Conservation (phyloP, 2,888 invertebrate species). For the Acleris laterana region DNA sequence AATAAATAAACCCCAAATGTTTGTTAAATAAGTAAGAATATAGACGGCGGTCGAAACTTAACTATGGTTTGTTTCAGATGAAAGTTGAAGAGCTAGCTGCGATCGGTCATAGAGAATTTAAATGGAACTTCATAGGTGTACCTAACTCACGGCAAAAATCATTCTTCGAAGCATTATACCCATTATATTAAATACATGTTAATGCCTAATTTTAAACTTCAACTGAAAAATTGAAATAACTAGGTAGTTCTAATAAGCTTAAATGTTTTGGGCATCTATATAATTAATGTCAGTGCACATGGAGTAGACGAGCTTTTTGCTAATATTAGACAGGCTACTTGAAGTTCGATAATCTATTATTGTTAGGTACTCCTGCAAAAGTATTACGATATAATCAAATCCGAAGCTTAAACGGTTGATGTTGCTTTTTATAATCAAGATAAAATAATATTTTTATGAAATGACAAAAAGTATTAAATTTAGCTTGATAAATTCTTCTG, state of each 20-base stretch:
- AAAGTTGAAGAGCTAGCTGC: conserved; percentile 81
- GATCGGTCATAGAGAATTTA: conserved; percentile 72
- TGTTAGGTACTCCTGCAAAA: conserved; percentile 64
- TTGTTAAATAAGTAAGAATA: too few relatives aligned
- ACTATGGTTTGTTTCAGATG: conserved; percentile 68
- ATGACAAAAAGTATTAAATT: conserved; percentile 80
- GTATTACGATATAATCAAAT: conserved; percentile 70
- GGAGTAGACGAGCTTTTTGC: conserved; percentile 77
- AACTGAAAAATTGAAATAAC: conserved; percentile 72
- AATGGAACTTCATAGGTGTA: conserved; percentile 81
- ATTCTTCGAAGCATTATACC: conserved; percentile 75
- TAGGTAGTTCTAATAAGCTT: conserved; percentile 77
- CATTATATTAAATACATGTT: conserved; percentile 76
- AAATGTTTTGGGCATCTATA: conserved; percentile 74
- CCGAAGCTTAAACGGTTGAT: conserved; percentile 61
- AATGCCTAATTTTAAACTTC: conserved; percentile 79
- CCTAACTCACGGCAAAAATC: conserved; percentile 76
- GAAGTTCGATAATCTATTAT: conserved; percentile 64
- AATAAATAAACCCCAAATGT: too few relatives aligned
- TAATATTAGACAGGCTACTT: conserved; percentile 52
- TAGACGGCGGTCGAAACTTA: too few relatives aligned
- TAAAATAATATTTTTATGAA: conserved; percentile 77
- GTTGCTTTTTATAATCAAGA: conserved; percentile 69
- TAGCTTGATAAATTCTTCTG: conserved; percentile 58
- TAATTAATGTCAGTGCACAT: conserved; percentile 78